phyloP scores from a whole-genome alignment of 2,113 vertebrate species.

The Pelmatolapia mariae region DNA sequence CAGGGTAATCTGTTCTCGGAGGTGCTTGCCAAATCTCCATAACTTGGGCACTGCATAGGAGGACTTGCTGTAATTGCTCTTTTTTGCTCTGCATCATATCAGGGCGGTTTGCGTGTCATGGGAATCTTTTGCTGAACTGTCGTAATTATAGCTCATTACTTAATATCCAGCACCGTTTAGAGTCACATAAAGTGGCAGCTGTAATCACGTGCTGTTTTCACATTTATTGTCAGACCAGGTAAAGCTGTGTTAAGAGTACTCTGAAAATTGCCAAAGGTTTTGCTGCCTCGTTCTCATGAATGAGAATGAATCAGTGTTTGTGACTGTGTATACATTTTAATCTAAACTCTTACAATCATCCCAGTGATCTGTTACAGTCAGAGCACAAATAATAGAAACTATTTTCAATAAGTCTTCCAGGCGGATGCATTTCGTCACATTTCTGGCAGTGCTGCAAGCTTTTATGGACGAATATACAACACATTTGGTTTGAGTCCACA shows the following conservation, averaged over 20 bases:
- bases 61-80: not conserved
- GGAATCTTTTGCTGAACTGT: slow-evolving; percentile 1
- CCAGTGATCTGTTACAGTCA: not conserved
- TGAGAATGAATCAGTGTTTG: not conserved
- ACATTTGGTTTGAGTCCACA: not conserved
- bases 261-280: not conserved
- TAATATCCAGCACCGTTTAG: not conserved
- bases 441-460: not conserved
- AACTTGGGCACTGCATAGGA: not conserved
- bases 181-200: not conserved
- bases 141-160: not conserved
- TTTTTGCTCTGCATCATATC: slow-evolving; percentile 1
- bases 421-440: not conserved
- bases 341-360: not conserved
- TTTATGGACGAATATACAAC: not conserved
- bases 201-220: not conserved
- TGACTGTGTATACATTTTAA: not conserved
- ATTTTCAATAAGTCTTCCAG: not conserved
- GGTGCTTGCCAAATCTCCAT: slow-evolving; percentile 28
- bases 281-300: not conserved
- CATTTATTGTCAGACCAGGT: not conserved
- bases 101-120: not conserved
- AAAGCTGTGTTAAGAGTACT: not conserved
- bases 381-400: not conserved
- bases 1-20: not conserved